phyloP scores from a whole-genome alignment of 1,140 invertebrate genomes.

The Tetranychus urticae region DNA sequence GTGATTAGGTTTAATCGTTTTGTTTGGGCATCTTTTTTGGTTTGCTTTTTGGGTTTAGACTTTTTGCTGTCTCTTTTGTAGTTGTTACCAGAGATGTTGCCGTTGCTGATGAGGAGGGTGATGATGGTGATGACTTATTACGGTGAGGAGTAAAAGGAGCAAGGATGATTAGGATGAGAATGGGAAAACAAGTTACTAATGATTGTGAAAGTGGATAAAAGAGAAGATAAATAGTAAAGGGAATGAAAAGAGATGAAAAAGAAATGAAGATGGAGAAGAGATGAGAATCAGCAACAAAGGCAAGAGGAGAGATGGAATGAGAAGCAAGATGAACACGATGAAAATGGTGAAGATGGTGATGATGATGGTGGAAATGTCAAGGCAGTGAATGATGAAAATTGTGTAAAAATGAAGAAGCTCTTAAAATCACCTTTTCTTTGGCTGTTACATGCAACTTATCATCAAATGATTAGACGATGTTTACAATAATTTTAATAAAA shows the following conservation, averaged over 20 bases:
- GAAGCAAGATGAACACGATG: neutral
- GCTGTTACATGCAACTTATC: neutral
- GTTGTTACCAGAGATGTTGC: too few species aligned
- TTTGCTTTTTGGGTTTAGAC: too few species aligned
- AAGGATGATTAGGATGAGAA: neutral
- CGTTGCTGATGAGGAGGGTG: too few species aligned
- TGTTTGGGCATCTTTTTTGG: too few species aligned
- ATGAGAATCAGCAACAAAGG: neutral
- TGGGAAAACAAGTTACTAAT: neutral
- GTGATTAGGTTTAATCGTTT: too few species aligned
- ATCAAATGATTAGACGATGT: too few species aligned
- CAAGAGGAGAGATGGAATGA: neutral
- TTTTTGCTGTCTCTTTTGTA: too few species aligned
- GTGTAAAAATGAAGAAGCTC: neutral
- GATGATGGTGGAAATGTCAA: neutral
- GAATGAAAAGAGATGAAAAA: neutral
- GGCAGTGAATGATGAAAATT: neutral
- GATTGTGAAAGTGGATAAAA: neutral
- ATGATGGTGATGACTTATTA: too few species aligned
- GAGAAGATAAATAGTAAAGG: neutral
- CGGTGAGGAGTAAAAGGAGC: neutral
- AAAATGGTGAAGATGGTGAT: neutral
- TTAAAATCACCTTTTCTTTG: neutral
- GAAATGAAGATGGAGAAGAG: neutral
- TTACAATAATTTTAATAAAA: too few species aligned